phyloP scores from a whole-genome alignment of 2,888 invertebrate genomes.

The Tineola bisselliella region DNA sequence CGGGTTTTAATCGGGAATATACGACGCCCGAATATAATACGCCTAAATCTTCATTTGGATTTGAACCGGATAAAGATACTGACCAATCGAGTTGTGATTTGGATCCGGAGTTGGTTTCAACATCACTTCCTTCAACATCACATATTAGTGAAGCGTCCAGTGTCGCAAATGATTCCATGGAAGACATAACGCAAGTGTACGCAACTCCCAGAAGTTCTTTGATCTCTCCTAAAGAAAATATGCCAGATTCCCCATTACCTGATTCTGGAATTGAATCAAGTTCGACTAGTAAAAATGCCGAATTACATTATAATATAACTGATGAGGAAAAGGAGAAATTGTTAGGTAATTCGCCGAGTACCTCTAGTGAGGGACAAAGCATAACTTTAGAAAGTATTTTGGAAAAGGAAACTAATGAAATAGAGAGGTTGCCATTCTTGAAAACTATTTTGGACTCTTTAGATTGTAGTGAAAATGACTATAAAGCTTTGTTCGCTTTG shows the following conservation, averaged over 20 bases:
- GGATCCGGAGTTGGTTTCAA: conserved; percentile 60
- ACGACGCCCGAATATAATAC: conserved; percentile 54
- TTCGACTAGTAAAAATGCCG: conserved; percentile 46
- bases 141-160: conserved; percentile 61
- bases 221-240: conserved; percentile 34
- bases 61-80: conserved; percentile 33
- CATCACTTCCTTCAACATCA: conserved; percentile 61
- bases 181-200: conserved; percentile 54
- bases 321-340: conserved; percentile 90
- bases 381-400: conserved; percentile 37
- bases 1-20: conserved; percentile 51
- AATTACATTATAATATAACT: conserved; percentile 80
- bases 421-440: conserved; percentile 80
- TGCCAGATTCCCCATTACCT: conserved; percentile 60
- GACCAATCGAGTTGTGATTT: conserved; percentile 62
- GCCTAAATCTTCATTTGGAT: conserved; percentile 40
- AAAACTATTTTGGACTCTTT: conserved; percentile 89
- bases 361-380: conserved; percentile 24
- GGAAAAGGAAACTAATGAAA: conserved; percentile 47
- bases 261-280: conserved; percentile 54
- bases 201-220: conserved; percentile 25
- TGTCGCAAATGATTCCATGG: conserved; percentile 57
- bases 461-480: conserved; percentile 93
- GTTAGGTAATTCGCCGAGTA: conserved; percentile 28
- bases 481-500: conserved; percentile 88